Base-by-base conservation (phyloP, 2,797 vertebrate species). In the Menidia menidia region DNA sequence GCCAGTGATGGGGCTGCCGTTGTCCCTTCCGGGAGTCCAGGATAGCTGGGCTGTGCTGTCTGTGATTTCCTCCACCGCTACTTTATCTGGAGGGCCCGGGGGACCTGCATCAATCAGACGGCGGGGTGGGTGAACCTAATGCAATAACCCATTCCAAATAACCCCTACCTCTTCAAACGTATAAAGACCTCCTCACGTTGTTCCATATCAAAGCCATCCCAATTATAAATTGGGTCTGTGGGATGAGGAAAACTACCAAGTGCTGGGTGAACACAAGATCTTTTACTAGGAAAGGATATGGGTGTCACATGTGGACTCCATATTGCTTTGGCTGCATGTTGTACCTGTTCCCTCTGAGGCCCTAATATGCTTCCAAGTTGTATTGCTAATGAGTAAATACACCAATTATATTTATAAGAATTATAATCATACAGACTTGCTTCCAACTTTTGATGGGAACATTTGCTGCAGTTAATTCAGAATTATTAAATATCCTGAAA, bases 21-120 rank as follows among this genome's bases (percentile, higher is more conserved):
- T 95, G 84, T 95, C 94, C 67, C 89, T 88, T 60, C 94, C 93
- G 0, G 92, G 92, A 55, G 89, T 94, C 95, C 95, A 95, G 63
- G 93, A 92, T 16, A 95, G 88, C 80, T 95, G 94, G 0, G 94
- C 94, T 0, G 95, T 95, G 87, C 91, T 95, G 82, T 95, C 94
- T 41, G 95, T 95, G 80, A 95, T 94, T 84, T 95, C 94, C 60
- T 95, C 95, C 79, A 95, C 94, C 16, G 92, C 75, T 25, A 95
- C 94, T 52, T 88, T 91, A 77, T 94, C 92, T 1, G 95, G 95
- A 39, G 94, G 94, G 32, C 93, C 93, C 1, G 95, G 94, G 4
- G 94, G 93, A 82, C 94, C 95, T 95, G 68, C 72, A 75, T 81
- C 82, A 86, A 87, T 85, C 72, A 83, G 62, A 86, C 67, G 75